These are phyloP conservation scores for Odontomachus brunneus DNA, from an alignment of 1,140 invertebrate genomes.

Conservation along the genomic window DNA sequence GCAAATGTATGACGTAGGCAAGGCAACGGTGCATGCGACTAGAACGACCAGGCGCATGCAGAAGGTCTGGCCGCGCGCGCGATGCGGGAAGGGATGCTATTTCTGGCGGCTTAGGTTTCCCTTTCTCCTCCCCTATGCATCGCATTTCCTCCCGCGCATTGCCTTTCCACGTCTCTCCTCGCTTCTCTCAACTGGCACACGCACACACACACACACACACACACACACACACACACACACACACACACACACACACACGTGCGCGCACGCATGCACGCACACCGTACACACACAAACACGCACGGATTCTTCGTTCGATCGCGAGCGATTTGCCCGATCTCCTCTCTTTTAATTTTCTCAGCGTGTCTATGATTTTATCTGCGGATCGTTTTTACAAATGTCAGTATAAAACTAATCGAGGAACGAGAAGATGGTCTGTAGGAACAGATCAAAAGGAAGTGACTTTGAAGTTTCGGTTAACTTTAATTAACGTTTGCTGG, in stretches of 20 bases:
- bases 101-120: slow-evolving; percentile 75
- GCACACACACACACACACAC: neutral
- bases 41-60: slow-evolving; percentile 70
- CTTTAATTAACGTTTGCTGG: too few relatives aligned
- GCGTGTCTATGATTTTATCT: too few relatives aligned
- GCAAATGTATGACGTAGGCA: slow-evolving; percentile 64
- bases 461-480: neutral
- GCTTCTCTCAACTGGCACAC: slow-evolving; percentile 46
- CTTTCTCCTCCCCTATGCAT: slow-evolving; percentile 62
- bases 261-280: too few relatives aligned
- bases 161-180: slow-evolving; percentile 53
- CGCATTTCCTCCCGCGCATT: slow-evolving; percentile 58
- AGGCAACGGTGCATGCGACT: slow-evolving; percentile 72
- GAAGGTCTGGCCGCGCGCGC: slow-evolving; percentile 67
- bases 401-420: neutral
- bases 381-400: too few relatives aligned
- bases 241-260: too few relatives aligned
- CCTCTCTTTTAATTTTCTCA: too few relatives aligned
- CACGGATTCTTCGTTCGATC: neutral
- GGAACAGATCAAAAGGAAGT: neutral
- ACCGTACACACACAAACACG: neutral
- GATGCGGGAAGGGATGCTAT: slow-evolving; percentile 74
- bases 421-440: slow-evolving; percentile 7
- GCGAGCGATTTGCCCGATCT: neutral
- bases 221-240: too few relatives aligned